Evolutionary conservation across 2,113 vertebrate species (phyloP), one percentile per base, ranked within the genome.

Genomic region (Seriola aureovittata): DNA sequence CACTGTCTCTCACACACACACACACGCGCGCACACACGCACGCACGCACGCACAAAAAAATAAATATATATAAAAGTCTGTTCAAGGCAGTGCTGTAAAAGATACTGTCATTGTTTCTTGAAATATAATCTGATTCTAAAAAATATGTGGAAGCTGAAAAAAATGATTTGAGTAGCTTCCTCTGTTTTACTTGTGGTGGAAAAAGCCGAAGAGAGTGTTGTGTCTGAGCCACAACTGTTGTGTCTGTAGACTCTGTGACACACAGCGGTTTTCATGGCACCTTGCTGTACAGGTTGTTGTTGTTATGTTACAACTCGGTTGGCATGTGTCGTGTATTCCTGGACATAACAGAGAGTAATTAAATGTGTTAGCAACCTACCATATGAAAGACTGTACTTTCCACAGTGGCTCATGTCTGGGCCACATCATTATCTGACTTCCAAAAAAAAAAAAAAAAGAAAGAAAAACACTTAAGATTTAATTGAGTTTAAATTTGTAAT

Each of bases 401-500:
- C 19, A 42, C 7, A 42, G 71, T 77, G 52, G 60, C 59, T 82
- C 23, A 16, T 74, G 59, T 80, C 75, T 78, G 59, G 3, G 32
- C 73, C 46, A 57, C 40, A 70, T 57, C 46, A 59, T 84, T 69
- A 81, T 66, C 36, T 4, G 21, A 80, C 77, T 64, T 71, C 29
- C 54, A 44, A 8, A 72, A 60, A 58, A 57, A 71, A 57, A 71
- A 6, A 34, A 1, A 13, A 75, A 40, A 8, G 69, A 60, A 58
- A 57, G 67, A 6, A 34, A 2, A 13, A 75, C 34, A 66, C 36
- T 82, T 72, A 66, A 73, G 57, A 81, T 67, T 84, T 85, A 88
- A 85, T 76, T 82, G 71, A 76, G 76, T 62, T 89, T 85, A 46
- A 68, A 89, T 80, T 79, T 44, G 6, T 85, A 88, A 93, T 71